These are phyloP conservation scores for Adelphocoris suturalis DNA, from an alignment of 2,888 invertebrate species.

Conservation along the genomic window DNA sequence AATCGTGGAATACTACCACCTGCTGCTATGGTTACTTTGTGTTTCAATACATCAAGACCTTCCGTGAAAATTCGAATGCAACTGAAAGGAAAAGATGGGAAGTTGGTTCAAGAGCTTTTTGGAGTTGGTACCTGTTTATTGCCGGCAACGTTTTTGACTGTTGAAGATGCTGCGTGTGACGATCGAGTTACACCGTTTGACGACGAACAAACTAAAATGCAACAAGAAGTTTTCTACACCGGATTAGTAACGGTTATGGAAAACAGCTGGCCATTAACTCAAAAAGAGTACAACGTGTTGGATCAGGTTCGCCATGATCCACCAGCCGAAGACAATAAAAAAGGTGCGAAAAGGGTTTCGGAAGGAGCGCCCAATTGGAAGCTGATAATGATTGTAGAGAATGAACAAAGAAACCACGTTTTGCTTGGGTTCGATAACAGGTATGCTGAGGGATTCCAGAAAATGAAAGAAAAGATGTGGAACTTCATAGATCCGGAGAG, in stretches of 20 bases:
- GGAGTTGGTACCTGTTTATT: slow-evolving; percentile 59
- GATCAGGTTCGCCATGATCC: slow-evolving; percentile 23
- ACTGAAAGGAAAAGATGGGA: slow-evolving; percentile 58
- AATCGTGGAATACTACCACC: slow-evolving; percentile 48
- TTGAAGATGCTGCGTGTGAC: slow-evolving; percentile 44
- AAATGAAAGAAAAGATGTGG: slow-evolving; percentile 64
- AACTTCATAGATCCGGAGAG: slow-evolving; percentile 40
- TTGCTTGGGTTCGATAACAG: slow-evolving; percentile 42
- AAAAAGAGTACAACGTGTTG: slow-evolving; percentile 56
- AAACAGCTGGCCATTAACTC: slow-evolving; percentile 65
- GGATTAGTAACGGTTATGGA: slow-evolving; percentile 31
- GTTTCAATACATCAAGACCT: slow-evolving; percentile 58
- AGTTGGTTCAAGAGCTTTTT: slow-evolving; percentile 33
- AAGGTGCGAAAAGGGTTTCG: slow-evolving; percentile 1
- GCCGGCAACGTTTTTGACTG: slow-evolving; percentile 48
- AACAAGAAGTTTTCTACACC: slow-evolving; percentile 48
- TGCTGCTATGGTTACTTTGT: slow-evolving; percentile 55
- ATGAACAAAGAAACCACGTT: slow-evolving; percentile 55
- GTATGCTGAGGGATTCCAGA: slow-evolving; percentile 28
- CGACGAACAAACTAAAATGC: slow-evolving; percentile 45
- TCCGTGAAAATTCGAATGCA: slow-evolving; percentile 41
- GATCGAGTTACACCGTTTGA: slow-evolving; percentile 46
- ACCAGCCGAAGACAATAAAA: neutral
- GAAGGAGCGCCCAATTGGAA: slow-evolving; percentile 69
- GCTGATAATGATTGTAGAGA: slow-evolving; percentile 59